These are phyloP conservation scores for Plagodis pulveraria DNA, from an alignment of 2,888 invertebrate genomes.

Conservation along the genomic window DNA sequence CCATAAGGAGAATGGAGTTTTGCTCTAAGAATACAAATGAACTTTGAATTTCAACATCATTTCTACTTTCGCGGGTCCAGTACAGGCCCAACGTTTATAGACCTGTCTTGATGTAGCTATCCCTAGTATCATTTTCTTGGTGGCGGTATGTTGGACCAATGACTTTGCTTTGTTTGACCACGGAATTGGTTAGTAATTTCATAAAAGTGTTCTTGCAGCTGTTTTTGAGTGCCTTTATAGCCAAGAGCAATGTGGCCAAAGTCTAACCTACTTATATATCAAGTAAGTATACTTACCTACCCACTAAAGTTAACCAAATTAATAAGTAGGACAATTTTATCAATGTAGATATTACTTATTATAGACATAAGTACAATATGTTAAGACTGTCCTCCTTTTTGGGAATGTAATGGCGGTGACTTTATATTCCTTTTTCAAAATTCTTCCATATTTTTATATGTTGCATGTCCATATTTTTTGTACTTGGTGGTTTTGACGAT, in stretches of 20 bases:
- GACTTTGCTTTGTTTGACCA: no score
- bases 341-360: neutral
- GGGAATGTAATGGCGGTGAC: no score
- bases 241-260: no score
- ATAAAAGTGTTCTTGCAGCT: no score
- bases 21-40: conserved; percentile 29
- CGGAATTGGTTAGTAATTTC: no score
- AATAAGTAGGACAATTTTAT: neutral
- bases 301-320: neutral
- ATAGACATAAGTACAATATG: neutral
- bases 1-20: conserved; percentile 33
- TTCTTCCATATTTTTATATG: no score
- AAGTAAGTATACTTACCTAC: neutral
- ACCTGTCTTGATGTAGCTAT: neutral
- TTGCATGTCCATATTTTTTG: no score
- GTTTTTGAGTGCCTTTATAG: no score
- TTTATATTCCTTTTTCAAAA: no score
- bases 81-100: neutral
- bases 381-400: no score
- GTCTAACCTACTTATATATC: neutral
- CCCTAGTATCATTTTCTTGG: neutral
- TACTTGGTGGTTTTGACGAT: no score
- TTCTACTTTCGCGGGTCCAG: neutral
- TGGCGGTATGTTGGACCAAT: no score
- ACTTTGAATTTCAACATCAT: conserved; percentile 7